phyloP scores from a whole-genome alignment of 1,140 invertebrate genomes.

The Hylaeus volcanicus region DNA sequence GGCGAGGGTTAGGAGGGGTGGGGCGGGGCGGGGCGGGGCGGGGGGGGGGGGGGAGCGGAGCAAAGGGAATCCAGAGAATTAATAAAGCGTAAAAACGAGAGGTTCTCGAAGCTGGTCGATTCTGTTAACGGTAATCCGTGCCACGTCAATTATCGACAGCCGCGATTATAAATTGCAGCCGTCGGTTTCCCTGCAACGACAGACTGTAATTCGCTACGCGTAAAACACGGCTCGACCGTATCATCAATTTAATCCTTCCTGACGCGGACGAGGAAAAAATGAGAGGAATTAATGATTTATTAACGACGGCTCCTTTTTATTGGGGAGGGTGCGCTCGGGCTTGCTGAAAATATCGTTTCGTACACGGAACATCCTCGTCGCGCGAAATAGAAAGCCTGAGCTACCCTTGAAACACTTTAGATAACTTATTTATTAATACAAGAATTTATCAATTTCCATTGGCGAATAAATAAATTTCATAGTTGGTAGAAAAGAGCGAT shows the following conservation, averaged over 20 bases:
- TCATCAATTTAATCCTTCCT: constrained; percentile 57
- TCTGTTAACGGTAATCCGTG: constrained; percentile 51
- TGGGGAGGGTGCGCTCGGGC: neutral
- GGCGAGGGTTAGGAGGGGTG: neutral
- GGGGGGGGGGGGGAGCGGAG: neutral
- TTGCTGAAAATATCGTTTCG: neutral
- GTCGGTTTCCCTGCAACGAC: constrained; percentile 42
- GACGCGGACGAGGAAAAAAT: constrained; percentile 28
- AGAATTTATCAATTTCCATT: no score
- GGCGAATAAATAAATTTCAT: no score
- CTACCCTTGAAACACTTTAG: no score
- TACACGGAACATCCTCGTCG: neutral
- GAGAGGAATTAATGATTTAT: neutral
- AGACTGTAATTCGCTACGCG: constrained; percentile 44
- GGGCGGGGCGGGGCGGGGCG: no score
- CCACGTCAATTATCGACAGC: constrained; percentile 62
- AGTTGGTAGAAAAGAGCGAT: no score
- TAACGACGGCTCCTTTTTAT: neutral
- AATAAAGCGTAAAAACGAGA: constrained; percentile 59
- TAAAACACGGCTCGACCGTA: constrained; percentile 40
- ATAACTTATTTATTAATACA: no score
- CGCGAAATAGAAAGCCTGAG: neutral
- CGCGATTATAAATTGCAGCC: constrained; percentile 56
- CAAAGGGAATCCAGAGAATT: constrained; percentile 42
- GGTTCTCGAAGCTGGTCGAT: constrained; percentile 35